Evolutionary conservation across 2,113 vertebrate species (phyloP).

Genomic region (Prunella fulvescens): DNA sequence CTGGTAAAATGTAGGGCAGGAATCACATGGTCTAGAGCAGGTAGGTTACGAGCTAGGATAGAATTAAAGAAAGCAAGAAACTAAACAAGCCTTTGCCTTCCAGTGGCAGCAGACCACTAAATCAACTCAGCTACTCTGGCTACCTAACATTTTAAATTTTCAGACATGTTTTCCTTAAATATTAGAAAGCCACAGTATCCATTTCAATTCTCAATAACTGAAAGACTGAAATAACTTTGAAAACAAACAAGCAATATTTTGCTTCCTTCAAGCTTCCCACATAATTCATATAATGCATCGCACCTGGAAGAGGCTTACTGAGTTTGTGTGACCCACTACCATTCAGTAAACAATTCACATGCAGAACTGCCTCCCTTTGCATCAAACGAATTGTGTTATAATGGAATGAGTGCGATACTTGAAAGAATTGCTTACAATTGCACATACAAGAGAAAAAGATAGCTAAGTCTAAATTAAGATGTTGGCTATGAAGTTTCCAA

Average conservation of each 20-base stretch:
- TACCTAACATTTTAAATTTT: neutral
- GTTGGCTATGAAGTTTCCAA: slow-evolving; percentile 97
- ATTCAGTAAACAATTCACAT: slow-evolving; percentile 72
- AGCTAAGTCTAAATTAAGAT: slow-evolving; percentile 99
- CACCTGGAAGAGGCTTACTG: slow-evolving; percentile 48
- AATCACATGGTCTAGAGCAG: neutral
- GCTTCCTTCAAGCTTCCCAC: neutral
- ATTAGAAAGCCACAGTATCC: neutral
- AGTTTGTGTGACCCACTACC: slow-evolving; percentile 46
- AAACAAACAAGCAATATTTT: neutral
- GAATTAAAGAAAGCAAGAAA: neutral
- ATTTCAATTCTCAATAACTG: neutral
- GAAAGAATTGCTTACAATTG: slow-evolving; percentile 81
- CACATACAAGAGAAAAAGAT: slow-evolving; percentile 75
- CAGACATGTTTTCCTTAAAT: neutral
- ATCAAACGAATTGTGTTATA: slow-evolving; percentile 79
- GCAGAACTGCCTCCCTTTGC: slow-evolving; percentile 72
- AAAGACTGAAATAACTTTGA: neutral
- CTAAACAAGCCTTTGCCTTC: neutral
- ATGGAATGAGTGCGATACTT: slow-evolving; percentile 75
- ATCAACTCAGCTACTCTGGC: neutral
- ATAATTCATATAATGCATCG: neutral
- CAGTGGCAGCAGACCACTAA: neutral
- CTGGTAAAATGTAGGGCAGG: neutral
- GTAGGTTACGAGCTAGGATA: neutral